These are phyloP conservation scores for Himantopus leucocephalus DNA, from an alignment of 2,113 vertebrate species.

Conservation along the genomic window DNA sequence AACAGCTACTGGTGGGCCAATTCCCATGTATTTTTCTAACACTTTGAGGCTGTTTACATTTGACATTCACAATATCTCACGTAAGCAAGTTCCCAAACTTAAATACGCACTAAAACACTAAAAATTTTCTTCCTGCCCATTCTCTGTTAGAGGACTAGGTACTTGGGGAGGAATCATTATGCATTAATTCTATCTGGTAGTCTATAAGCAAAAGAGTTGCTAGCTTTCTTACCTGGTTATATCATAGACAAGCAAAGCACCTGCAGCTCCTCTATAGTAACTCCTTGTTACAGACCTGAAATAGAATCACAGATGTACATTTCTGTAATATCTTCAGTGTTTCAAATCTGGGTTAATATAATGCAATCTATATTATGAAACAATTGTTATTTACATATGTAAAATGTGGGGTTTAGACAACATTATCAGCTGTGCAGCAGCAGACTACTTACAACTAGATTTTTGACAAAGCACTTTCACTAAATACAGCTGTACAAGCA, in stretches of 20 bases:
- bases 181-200: not conserved
- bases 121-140: not conserved
- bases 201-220: not conserved
- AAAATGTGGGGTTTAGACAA: not conserved
- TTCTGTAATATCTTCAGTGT: not conserved
- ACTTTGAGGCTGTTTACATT: not conserved
- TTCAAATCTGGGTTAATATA: not conserved
- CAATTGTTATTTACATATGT: not conserved
- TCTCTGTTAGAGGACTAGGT: not conserved
- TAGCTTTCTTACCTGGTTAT: conserved; percentile 88
- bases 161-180: not conserved
- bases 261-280: conserved; percentile 96
- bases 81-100: not conserved
- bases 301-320: not conserved
- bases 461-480: not conserved
- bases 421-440: not conserved
- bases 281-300: conserved; percentile 96
- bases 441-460: not conserved
- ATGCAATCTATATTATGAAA: not conserved
- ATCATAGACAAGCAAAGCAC: conserved; percentile 95
- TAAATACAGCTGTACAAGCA: not conserved
- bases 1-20: not conserved
- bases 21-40: not conserved
- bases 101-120: not conserved
- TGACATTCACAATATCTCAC: not conserved